Evolutionary conservation across 2,113 vertebrate species (phyloP).

Genomic region (Prolemur simus): DNA sequence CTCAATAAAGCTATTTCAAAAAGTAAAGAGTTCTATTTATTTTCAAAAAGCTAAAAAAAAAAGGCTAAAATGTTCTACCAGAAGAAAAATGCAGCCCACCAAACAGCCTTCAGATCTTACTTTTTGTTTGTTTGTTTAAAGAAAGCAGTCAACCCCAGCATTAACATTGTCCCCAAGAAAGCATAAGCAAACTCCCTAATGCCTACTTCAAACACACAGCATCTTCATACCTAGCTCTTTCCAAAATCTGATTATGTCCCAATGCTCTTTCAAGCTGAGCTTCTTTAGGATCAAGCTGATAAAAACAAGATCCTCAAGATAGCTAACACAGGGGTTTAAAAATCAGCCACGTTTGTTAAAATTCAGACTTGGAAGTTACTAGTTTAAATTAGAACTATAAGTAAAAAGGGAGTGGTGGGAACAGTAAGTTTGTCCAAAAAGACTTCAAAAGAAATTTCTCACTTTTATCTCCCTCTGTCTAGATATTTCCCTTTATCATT

Average conservation of each 20-base stretch:
- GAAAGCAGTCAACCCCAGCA: neutral
- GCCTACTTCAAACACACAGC: neutral
- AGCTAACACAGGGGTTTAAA: neutral
- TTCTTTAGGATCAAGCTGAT: neutral
- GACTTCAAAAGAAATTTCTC: slow-evolving; percentile 17
- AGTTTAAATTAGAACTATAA: slow-evolving; percentile 9
- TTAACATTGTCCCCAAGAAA: neutral
- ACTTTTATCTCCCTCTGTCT: neutral
- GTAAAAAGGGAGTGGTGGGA: neutral
- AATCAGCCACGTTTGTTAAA: neutral
- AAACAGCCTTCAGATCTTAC: neutral
- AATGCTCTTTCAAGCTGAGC: neutral
- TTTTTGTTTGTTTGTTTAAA: neutral
- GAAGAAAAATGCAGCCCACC: neutral
- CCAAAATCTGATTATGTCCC: neutral
- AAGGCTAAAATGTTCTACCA: neutral
- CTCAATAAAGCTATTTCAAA: slow-evolving; percentile 20
- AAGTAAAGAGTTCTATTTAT: neutral
- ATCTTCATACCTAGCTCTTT: neutral
- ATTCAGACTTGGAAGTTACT: neutral
- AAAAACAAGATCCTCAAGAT: neutral
- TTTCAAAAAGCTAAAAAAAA: neutral
- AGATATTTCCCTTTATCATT: neutral
- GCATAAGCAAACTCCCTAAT: neutral
- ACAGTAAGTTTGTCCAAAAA: neutral